These are phyloP conservation scores for Stomorhina lunata DNA, from an alignment of 2,888 invertebrate species.

Conservation along the genomic window DNA sequence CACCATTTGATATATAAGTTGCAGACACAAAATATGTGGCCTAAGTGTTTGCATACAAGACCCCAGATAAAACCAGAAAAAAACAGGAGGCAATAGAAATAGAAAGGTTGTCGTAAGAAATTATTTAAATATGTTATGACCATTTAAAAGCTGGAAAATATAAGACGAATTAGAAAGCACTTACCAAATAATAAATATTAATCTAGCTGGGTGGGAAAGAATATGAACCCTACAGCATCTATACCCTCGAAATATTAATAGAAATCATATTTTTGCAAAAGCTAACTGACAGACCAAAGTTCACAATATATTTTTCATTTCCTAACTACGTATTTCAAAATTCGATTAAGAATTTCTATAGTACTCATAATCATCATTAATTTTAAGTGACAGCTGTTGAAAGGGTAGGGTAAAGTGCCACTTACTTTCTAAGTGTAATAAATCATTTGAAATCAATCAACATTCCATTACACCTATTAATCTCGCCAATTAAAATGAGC, in stretches of 20 bases:
- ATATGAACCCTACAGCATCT: too few relatives aligned
- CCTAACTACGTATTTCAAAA: not conserved
- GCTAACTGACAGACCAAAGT: not conserved
- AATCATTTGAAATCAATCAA: constrained; percentile 54
- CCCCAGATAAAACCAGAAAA: too few relatives aligned
- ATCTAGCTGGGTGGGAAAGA: too few relatives aligned
- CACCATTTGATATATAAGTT: not conserved
- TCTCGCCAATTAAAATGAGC: constrained; percentile 24
- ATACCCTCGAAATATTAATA: too few relatives aligned
- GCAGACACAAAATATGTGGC: not conserved
- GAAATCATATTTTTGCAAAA: not conserved
- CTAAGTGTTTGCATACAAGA: not conserved
- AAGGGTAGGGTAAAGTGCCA: not conserved
- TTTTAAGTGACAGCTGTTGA: not conserved
- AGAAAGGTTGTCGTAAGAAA: too few relatives aligned
- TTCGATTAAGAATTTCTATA: not conserved
- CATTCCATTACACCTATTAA: constrained; percentile 53
- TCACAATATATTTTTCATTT: not conserved
- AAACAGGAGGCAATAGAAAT: not conserved
- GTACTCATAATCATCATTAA: not conserved
- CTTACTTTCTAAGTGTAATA: not conserved
- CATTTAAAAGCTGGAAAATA: too few relatives aligned
- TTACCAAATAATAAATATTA: too few relatives aligned
- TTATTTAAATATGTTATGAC: too few relatives aligned
- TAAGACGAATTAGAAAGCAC: too few relatives aligned